These are phyloP conservation scores for Pristionchus japonicus DNA, from an alignment of 2,888 invertebrate species.

Conservation along the genomic window DNA sequence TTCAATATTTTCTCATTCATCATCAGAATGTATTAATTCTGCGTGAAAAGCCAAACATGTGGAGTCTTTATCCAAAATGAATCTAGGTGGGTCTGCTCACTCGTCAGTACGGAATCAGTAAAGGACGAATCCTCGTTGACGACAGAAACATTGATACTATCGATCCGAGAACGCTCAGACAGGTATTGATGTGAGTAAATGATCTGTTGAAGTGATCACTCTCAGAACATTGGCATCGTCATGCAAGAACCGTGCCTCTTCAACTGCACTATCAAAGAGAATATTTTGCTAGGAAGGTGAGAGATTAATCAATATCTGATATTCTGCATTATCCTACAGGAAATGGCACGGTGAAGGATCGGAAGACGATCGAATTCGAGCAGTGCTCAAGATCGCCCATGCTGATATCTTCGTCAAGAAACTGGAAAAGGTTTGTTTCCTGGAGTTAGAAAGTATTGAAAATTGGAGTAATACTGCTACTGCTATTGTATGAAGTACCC, in stretches of 20 bases:
- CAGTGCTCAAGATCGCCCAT: constrained; percentile 25
- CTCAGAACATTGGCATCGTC: constrained; percentile 49
- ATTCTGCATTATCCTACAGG: too few relatives aligned
- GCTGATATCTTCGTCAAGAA: constrained; percentile 16
- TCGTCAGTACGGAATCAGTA: neutral
- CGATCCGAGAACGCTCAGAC: constrained; percentile 13
- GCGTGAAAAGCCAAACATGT: too few relatives aligned
- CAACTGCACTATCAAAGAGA: constrained; percentile 47
- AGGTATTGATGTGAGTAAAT: neutral
- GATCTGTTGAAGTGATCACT: neutral
- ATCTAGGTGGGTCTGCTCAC: constrained; percentile 38
- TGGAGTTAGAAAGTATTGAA: too few relatives aligned
- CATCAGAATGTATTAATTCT: neutral
- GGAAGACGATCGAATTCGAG: neutral
- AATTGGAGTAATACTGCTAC: too few relatives aligned
- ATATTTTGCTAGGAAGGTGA: constrained; percentile 39
- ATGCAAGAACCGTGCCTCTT: constrained; percentile 50
- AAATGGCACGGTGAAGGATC: constrained; percentile 2
- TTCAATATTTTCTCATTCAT: neutral
- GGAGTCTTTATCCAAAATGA: too few relatives aligned
- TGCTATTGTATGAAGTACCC: neutral
- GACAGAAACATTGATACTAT: constrained; percentile 15
- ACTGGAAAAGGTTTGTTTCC: neutral
- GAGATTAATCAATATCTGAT: neutral
- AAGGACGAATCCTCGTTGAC: constrained; percentile 25